A percentile compares a stretch with the other conserved stretches of the same genome.
These are phyloP conservation scores for Callosobruchus maculatus DNA, from an alignment of 2,888 invertebrate species.

Conservation along the genomic window DNA sequence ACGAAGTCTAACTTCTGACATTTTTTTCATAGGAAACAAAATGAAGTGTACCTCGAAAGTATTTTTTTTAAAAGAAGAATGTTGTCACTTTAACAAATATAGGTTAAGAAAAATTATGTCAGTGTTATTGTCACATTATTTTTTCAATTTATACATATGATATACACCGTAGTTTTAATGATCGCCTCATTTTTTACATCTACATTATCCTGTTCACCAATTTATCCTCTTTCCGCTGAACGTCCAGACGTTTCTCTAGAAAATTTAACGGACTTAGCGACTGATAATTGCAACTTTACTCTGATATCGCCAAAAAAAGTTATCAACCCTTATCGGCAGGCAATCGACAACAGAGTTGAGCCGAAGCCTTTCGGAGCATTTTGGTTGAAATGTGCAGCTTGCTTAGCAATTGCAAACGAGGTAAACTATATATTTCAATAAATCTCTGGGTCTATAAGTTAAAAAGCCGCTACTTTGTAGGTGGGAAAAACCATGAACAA, in stretches of 20 bases:
- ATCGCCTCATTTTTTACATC: background rate
- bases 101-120: background rate
- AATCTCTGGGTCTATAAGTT: background rate
- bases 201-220: background rate
- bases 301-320: slow-evolving; percentile 30
- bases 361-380: slow-evolving; percentile 32
- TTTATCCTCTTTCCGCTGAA: background rate
- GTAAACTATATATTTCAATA: slow-evolving; percentile 12
- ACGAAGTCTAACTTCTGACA: too few relatives aligned
- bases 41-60: too few relatives aligned
- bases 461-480: slow-evolving; percentile 18
- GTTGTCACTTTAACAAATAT: background rate
- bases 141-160: background rate
- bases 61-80: too few relatives aligned
- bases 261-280: background rate
- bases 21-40: too few relatives aligned
- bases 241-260: background rate
- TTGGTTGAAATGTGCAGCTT: slow-evolving; percentile 33
- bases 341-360: slow-evolving; percentile 27
- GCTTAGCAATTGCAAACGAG: slow-evolving; percentile 32
- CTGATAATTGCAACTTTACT: slow-evolving; percentile 20
- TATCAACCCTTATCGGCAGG: slow-evolving; percentile 32
- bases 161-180: background rate
- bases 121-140: background rate
- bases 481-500: slow-evolving; percentile 24